phyloP scores from a whole-genome alignment of 2,113 vertebrate genomes.

The Cryptotis parvus region DNA sequence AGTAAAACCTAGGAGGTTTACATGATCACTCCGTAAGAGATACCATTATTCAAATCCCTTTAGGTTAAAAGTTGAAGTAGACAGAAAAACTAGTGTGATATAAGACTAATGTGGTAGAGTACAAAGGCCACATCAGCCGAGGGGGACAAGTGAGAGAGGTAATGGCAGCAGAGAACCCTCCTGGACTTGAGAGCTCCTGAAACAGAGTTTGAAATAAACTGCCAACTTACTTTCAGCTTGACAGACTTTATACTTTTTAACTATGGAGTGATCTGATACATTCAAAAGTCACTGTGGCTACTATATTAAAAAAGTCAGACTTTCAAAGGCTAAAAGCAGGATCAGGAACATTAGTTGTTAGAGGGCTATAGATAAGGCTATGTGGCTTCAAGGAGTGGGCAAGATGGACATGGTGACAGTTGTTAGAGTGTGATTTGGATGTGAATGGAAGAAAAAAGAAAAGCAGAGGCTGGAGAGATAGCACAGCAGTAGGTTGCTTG shows the following conservation, averaged over 20 bases:
- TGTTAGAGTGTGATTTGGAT: not conserved
- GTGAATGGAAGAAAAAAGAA: not conserved
- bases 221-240: not conserved
- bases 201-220: not conserved
- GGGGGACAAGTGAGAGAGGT: too few species aligned
- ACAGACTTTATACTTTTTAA: not conserved
- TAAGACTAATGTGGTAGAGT: not conserved
- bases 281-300: not conserved
- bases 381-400: fast-evolving
- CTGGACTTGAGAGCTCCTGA: not conserved
- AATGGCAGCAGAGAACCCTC: not conserved
- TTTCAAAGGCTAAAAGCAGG: not conserved
- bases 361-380: not conserved
- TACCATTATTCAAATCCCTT: not conserved
- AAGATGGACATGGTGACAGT: not conserved
- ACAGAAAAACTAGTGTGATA: not conserved
- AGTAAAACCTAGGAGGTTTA: not conserved
- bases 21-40: not conserved
- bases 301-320: not conserved
- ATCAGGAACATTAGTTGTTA: not conserved
- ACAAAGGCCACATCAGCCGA: not conserved
- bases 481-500: too few species aligned
- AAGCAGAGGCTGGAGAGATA: too few species aligned
- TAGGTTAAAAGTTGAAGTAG: not conserved
- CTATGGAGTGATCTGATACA: not conserved